Evolutionary conservation across 2,888 invertebrate species (phyloP).

Genomic region (Drosophila gaucha): DNA sequence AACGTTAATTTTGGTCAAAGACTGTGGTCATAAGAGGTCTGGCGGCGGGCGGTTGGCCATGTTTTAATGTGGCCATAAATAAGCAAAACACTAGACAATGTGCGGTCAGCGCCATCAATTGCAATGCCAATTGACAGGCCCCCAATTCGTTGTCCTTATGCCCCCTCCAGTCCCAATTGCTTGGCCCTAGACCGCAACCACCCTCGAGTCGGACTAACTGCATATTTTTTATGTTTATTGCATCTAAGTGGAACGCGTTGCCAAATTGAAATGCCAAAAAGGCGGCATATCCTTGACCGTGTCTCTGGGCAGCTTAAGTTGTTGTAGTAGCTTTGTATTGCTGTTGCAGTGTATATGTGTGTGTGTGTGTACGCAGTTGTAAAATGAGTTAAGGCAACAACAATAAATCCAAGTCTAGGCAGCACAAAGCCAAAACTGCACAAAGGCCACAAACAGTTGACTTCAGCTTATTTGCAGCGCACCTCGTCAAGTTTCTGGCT

Average conservation of each 20-base stretch:
- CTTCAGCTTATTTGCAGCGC: slow-evolving; percentile 57
- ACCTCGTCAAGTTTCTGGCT: slow-evolving; percentile 65
- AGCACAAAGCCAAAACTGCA: slow-evolving; percentile 43
- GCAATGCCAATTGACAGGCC: slow-evolving; percentile 58
- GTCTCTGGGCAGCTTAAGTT: slow-evolving; percentile 22
- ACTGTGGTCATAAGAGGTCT: slow-evolving; percentile 29
- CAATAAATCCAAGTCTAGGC: slow-evolving; percentile 44
- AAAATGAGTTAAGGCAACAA: slow-evolving; percentile 43
- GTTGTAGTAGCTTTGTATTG: slow-evolving; percentile 17
- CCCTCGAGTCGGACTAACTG: slow-evolving; percentile 47
- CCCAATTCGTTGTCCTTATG: background rate
- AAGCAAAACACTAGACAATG: slow-evolving; percentile 54
- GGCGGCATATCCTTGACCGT: slow-evolving; percentile 62
- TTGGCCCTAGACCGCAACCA: slow-evolving; percentile 2
- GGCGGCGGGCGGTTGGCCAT: slow-evolving; percentile 48
- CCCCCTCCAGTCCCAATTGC: background rate
- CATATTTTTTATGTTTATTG: slow-evolving; percentile 76
- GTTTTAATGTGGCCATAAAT: slow-evolving; percentile 73
- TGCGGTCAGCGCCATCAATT: slow-evolving; percentile 64
- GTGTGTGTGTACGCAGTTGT: slow-evolving; percentile 1
- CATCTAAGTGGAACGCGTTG: slow-evolving; percentile 49
- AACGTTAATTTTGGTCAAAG: slow-evolving; percentile 42
- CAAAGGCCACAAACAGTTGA: slow-evolving; percentile 49
- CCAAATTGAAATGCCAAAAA: slow-evolving; percentile 65
- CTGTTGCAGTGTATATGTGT: slow-evolving; percentile 5